Evolutionary conservation across 2,113 vertebrate species (phyloP).

Genomic region (Serilophus lunatus): DNA sequence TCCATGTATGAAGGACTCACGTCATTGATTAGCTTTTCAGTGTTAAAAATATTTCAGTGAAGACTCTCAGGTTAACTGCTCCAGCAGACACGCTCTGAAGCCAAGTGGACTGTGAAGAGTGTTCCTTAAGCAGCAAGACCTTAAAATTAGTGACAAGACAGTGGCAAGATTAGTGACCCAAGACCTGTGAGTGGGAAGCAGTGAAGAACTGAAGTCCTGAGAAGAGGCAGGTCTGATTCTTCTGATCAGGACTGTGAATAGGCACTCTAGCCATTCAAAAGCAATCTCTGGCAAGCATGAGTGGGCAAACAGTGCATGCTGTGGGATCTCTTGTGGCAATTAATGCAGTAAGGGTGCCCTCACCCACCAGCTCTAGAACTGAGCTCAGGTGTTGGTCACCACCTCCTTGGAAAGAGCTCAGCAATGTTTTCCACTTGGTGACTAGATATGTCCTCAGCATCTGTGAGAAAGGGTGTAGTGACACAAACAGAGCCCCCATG

Average conservation of each 20-base stretch:
- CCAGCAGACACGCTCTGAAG: neutral
- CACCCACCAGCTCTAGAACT: too few relatives aligned
- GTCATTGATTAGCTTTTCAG: neutral
- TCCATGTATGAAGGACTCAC: rapidly evolving
- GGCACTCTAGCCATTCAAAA: too few relatives aligned
- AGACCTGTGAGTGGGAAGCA: neutral
- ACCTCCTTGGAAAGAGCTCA: neutral
- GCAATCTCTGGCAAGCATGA: neutral
- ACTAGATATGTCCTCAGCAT: neutral
- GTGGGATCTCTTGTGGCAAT: neutral
- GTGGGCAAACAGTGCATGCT: neutral
- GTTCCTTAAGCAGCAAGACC: neutral
- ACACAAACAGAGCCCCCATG: rapidly evolving
- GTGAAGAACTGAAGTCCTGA: neutral
- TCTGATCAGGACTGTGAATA: neutral
- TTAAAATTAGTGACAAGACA: neutral
- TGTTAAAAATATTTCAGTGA: neutral
- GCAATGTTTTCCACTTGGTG: neutral
- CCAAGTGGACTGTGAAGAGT: neutral
- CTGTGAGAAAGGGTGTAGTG: neutral
- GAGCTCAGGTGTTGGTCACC: neutral
- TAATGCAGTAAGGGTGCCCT: rapidly evolving
- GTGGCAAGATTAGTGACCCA: too few relatives aligned
- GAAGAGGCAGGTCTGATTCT: neutral
- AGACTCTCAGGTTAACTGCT: neutral